These are phyloP conservation scores for Drosophila aldrichi DNA, from an alignment of 2,888 invertebrate species.

Conservation along the genomic window DNA sequence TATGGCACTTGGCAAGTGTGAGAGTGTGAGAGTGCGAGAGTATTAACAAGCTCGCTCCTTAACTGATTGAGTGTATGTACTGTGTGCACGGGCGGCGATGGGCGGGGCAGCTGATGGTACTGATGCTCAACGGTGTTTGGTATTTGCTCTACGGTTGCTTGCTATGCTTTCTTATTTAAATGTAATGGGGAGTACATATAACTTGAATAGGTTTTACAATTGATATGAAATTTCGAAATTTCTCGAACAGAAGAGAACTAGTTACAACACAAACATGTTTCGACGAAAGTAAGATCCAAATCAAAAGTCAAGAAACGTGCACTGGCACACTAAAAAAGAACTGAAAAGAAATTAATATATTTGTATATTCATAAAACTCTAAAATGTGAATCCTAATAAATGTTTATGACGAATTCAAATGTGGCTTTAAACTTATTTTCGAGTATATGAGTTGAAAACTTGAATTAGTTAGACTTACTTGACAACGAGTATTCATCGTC, in stretches of 20 bases:
- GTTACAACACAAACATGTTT: slow-evolving; percentile 40
- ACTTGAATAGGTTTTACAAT: neutral
- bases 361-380: slow-evolving; percentile 28
- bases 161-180: slow-evolving; percentile 20
- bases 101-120: slow-evolving; percentile 31
- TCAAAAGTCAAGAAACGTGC: slow-evolving; percentile 54
- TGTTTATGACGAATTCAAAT: slow-evolving; percentile 55
- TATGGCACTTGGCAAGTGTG: neutral
- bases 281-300: slow-evolving; percentile 24
- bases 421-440: slow-evolving; percentile 37
- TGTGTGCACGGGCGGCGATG: slow-evolving; percentile 41
- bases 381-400: slow-evolving; percentile 47
- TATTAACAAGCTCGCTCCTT: slow-evolving; percentile 12
- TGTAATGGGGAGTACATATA: neutral
- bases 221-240: slow-evolving; percentile 4
- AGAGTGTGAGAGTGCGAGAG: slow-evolving; percentile 8
- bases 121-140: slow-evolving; percentile 27
- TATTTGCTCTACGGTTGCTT: slow-evolving; percentile 34
- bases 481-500: slow-evolving; percentile 88
- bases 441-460: slow-evolving; percentile 52
- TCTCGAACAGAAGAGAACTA: slow-evolving; percentile 28
- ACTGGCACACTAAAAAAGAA: slow-evolving; percentile 62
- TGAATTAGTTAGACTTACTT: slow-evolving; percentile 87
- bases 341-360: neutral
- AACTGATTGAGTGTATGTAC: slow-evolving; percentile 9